Evolutionary conservation across 2,113 vertebrate genomes (phyloP).

Genomic region (Sinocyclocheilus maitianheensis): DNA sequence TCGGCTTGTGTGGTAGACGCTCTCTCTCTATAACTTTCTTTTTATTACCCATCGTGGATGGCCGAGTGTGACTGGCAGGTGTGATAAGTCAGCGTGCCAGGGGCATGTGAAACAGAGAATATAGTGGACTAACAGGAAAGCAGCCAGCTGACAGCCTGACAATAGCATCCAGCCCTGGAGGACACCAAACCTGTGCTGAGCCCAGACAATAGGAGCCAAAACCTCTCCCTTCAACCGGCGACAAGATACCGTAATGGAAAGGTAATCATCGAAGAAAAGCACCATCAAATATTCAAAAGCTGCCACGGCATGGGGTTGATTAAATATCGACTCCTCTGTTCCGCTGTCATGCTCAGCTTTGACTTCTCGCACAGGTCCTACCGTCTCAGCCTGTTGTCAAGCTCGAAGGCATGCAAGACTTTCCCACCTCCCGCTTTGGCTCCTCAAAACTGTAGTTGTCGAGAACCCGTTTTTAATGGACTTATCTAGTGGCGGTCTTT

Average conservation of each 20-base stretch:
- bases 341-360: conserved; percentile 54
- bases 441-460: conserved; percentile 24
- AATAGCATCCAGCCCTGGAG: conserved; percentile 61
- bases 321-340: conserved; percentile 64
- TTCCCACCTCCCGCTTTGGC: conserved; percentile 23
- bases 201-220: conserved; percentile 69
- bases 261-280: conserved; percentile 74
- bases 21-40: conserved; percentile 23
- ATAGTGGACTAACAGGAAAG: conserved; percentile 64
- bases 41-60: conserved; percentile 29
- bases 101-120: conserved; percentile 61
- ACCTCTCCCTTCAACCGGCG: conserved; percentile 57
- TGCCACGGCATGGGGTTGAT: conserved; percentile 54
- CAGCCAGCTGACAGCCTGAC: conserved; percentile 64
- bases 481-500: not conserved
- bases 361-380: conserved; percentile 53
- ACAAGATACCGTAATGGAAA: conserved; percentile 71
- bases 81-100: conserved; percentile 67
- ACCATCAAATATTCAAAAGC: conserved; percentile 73
- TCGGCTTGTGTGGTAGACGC: conserved; percentile 34
- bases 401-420: conserved; percentile 63
- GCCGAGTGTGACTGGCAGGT: conserved; percentile 61
- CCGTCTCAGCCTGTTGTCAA: conserved; percentile 52
- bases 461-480: conserved; percentile 37
- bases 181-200: conserved; percentile 61